Percentiles rank a stretch among this genome's conserved stretches.
These are phyloP conservation scores for Augochlora pura DNA, from an alignment of 1,140 invertebrate species.

Conservation along the genomic window DNA sequence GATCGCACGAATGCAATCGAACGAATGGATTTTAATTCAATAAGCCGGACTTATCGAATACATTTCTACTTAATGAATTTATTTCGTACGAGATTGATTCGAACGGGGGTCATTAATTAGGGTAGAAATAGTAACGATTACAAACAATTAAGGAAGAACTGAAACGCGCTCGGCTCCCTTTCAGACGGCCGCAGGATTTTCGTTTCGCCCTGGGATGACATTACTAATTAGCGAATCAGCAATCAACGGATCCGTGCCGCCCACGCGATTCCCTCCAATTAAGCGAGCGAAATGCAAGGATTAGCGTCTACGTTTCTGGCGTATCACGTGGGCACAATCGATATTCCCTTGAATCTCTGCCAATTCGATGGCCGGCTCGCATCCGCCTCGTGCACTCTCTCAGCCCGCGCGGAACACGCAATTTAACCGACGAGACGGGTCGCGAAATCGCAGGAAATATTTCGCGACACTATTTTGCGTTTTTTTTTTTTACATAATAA, in stretches of 20 bases:
- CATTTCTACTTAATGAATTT: too few species aligned
- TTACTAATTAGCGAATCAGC: neutral
- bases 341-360: slow-evolving; percentile 4
- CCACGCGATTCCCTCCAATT: neutral
- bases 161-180: rapidly evolving
- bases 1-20: too few species aligned
- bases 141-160: too few species aligned
- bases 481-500: neutral
- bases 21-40: too few species aligned
- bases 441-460: neutral
- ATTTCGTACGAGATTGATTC: too few species aligned
- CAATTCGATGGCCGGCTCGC: neutral
- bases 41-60: too few species aligned
- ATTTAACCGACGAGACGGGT: neutral
- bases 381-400: neutral
- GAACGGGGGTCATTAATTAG: too few species aligned
- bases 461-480: neutral
- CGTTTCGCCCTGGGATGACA: neutral
- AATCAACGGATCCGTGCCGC: neutral
- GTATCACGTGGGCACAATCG: neutral
- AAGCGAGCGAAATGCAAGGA: neutral
- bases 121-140: too few species aligned
- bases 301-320: neutral
- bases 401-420: neutral
- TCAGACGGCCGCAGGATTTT: neutral